Base-by-base conservation (phyloP, 1,140 invertebrate genomes). In the Arion vulgaris region DNA sequence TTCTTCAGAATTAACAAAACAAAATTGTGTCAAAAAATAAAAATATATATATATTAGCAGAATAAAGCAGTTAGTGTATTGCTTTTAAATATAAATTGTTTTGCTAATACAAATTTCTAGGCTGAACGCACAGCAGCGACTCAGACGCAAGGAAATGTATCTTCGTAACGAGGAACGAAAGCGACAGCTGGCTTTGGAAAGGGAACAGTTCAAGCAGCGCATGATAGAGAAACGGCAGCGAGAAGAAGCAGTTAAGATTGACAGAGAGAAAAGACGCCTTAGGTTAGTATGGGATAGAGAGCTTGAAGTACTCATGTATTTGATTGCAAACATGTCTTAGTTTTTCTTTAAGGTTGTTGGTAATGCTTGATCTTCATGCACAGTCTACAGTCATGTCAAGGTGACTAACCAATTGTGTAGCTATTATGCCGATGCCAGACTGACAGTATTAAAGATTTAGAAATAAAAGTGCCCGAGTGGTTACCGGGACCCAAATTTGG, bases 221-320 rank as follows among this genome's bases (percentile, higher is more conserved):
- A 32, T 81, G 36, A 74, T 81, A 15, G 69, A 81, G 62, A 81
- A 62, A 36, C 69, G 80, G 0, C 69, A 73, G 32, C 4, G 80
- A 39, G 80, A 81, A 74, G 80, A 81, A 62, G 41, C 69, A n/a
- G 4, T 74, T 13, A 74, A 81, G 32, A 73, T 81, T 39, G 80
- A 81, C 32, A 34, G 80, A 39, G 80, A 81, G 34, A 73, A 36
- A 41, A 32, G 71, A n/a, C 39, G 80, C 26, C 80, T 81, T 1
- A 73, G 80, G 80, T 36, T 71, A 11, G 38, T 71, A 5, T 13
- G 34, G 17, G 34, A 71, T 71, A 19, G 23, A 68, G 26, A 9
- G 62, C 23, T 28, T 7, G 26, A 68, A 34, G 19, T 28, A 68
- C 9, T 68, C 4, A 23, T 9, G 9, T 68, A n/a, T 19, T 57